phyloP scores from a whole-genome alignment of 2,113 vertebrate species.

The Mustela nigripes region DNA sequence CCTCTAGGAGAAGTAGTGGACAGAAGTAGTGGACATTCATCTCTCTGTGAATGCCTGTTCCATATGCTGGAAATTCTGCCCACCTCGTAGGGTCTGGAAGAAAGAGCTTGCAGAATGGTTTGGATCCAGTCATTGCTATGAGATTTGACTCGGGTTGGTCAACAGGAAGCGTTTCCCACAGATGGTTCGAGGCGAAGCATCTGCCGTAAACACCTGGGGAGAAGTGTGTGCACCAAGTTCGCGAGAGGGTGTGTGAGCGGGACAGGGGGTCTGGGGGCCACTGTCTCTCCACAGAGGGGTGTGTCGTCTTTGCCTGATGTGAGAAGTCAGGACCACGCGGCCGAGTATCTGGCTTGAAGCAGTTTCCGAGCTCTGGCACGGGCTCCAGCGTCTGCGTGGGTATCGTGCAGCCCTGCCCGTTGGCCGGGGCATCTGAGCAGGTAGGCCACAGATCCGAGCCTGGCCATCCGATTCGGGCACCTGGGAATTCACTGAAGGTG shows the following conservation, averaged over 20 bases:
- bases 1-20: neutral
- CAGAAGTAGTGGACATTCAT: neutral
- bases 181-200: neutral
- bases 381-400: neutral
- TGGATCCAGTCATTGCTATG: constrained; percentile 39
- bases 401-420: accelerated
- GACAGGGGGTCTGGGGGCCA: neutral
- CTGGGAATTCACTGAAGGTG: neutral
- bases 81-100: neutral
- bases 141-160: neutral
- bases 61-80: neutral
- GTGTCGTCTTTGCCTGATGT: neutral
- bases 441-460: accelerated
- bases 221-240: neutral
- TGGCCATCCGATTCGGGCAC: accelerated
- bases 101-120: neutral
- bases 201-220: neutral
- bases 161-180: neutral
- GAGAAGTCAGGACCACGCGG: neutral
- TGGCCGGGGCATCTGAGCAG: neutral
- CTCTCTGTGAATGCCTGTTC: neutral
- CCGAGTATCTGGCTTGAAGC: neutral
- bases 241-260: neutral
- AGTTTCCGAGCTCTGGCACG: accelerated
- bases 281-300: neutral